These are phyloP conservation scores for Leptinotarsa haldemani DNA, from an alignment of 2,888 invertebrate species.

Conservation along the genomic window DNA sequence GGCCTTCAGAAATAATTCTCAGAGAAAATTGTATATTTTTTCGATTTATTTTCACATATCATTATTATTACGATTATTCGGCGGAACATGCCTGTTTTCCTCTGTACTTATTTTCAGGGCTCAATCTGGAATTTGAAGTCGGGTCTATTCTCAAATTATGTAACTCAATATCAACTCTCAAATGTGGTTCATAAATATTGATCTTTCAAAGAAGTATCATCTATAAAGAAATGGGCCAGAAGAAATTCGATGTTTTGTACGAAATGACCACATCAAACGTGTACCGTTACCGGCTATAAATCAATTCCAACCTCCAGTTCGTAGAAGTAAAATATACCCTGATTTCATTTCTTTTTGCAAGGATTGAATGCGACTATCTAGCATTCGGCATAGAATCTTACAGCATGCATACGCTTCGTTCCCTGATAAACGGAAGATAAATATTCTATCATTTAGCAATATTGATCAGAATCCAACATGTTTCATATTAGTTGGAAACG, in stretches of 20 bases:
- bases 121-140: too few relatives aligned
- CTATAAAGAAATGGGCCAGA: neutral
- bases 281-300: neutral
- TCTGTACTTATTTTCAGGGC: too few relatives aligned
- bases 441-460: neutral
- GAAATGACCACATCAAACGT: neutral
- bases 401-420: neutral
- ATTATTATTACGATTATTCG: too few relatives aligned
- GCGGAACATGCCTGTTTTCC: too few relatives aligned
- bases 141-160: too few relatives aligned
- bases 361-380: neutral
- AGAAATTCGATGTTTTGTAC: neutral
- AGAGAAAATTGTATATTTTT: too few relatives aligned
- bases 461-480: slow-evolving; percentile 3
- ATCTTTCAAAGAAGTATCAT: neutral
- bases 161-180: too few relatives aligned
- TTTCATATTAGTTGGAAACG: neutral
- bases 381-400: neutral
- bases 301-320: neutral
- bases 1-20: too few relatives aligned
- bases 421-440: slow-evolving; percentile 6
- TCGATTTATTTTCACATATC: too few relatives aligned
- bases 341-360: neutral
- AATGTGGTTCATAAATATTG: too few relatives aligned
- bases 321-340: neutral